Evolutionary conservation across 2,113 vertebrate species (phyloP).

Genomic region (Eleginops maclovinus): DNA sequence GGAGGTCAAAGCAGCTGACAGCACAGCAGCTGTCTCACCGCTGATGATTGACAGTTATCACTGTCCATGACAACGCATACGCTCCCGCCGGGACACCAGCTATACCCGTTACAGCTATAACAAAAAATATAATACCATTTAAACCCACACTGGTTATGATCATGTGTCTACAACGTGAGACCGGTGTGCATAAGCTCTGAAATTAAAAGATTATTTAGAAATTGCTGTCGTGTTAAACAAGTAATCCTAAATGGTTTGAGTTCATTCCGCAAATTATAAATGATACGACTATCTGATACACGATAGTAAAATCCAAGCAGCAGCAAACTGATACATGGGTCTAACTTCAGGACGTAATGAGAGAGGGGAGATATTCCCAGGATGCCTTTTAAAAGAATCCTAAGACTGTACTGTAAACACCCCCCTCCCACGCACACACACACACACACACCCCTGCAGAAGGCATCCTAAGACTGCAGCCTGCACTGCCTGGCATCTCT

Average conservation of each 20-base stretch:
- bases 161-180: not conserved
- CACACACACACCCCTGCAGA: constrained; percentile 17
- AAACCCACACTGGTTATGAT: not conserved
- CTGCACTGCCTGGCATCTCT: constrained; percentile 35
- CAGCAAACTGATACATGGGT: constrained; percentile 20
- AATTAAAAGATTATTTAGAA: not conserved
- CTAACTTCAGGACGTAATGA: not conserved
- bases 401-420: constrained; percentile 31
- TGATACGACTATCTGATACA: not conserved
- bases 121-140: not conserved
- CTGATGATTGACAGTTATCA: constrained; percentile 48
- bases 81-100: not conserved
- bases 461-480: constrained; percentile 43
- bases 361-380: constrained; percentile 39
- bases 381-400: constrained; percentile 51
- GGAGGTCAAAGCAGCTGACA: constrained; percentile 25
- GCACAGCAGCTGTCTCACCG: constrained; percentile 34
- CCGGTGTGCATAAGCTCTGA: not conserved
- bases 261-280: not conserved
- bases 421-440: not conserved
- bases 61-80: not conserved
- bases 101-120: not conserved
- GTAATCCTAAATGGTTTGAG: not conserved
- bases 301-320: constrained; percentile 16
- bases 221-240: not conserved